phyloP scores from a whole-genome alignment of 2,113 vertebrate species.

The Macquaria ambigua region DNA sequence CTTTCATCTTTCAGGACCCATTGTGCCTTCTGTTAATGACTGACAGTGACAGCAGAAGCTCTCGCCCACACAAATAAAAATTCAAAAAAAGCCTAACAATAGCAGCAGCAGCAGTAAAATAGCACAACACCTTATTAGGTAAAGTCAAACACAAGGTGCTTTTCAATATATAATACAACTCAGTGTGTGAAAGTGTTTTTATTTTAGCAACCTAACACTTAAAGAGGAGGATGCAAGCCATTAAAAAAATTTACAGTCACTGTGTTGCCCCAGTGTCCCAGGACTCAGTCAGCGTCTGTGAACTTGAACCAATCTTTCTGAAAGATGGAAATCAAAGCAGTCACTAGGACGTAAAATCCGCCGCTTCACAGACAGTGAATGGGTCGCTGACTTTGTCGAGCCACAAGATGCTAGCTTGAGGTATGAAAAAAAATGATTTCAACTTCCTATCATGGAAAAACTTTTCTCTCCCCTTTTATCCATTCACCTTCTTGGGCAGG shows the following conservation, averaged over 20 bases:
- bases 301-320: neutral
- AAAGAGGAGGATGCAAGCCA: slow-evolving; percentile 2
- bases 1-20: slow-evolving; percentile 77
- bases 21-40: slow-evolving; percentile 73
- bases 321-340: slow-evolving; percentile 7
- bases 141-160: slow-evolving; percentile 36
- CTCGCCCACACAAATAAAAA: slow-evolving; percentile 45
- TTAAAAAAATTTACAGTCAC: slow-evolving; percentile 21
- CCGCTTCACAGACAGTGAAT: neutral
- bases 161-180: slow-evolving; percentile 16
- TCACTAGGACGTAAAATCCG: neutral
- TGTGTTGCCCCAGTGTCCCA: neutral
- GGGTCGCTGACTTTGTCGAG: neutral
- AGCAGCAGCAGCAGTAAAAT: slow-evolving; percentile 29
- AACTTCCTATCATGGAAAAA: neutral
- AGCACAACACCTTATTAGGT: slow-evolving; percentile 50
- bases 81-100: slow-evolving; percentile 23
- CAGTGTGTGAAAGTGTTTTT: neutral
- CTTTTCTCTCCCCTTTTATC: neutral
- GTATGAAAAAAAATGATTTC: neutral
- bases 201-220: neutral
- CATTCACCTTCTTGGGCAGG: neutral
- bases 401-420: neutral
- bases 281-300: neutral
- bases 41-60: slow-evolving; percentile 69